A percentile compares a stretch with the other conserved stretches of the same genome.
These are phyloP conservation scores for Neolamprologus toae DNA, from an alignment of 2,113 vertebrate species.

Conservation along the genomic window DNA sequence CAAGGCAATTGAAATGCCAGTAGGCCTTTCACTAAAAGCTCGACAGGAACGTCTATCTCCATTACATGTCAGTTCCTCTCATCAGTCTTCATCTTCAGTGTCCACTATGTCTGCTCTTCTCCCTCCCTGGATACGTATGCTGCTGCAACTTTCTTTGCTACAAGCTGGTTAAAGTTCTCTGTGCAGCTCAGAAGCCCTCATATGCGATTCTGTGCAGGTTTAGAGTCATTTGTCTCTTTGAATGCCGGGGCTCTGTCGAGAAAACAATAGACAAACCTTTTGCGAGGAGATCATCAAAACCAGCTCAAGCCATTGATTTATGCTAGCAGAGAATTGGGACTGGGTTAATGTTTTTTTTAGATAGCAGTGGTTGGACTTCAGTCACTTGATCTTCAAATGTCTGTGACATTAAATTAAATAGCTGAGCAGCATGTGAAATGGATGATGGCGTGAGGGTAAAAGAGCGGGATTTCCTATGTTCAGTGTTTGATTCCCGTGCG, in stretches of 20 bases:
- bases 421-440: not conserved
- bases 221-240: conserved; percentile 10
- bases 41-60: not conserved
- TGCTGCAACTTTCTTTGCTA: not conserved
- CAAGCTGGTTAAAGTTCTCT: not conserved
- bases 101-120: not conserved
- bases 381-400: conserved; percentile 1
- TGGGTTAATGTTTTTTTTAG: not conserved
- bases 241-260: not conserved
- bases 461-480: conserved; percentile 32
- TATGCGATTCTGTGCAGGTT: not conserved
- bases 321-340: not conserved
- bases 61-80: not conserved
- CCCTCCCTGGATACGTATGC: not conserved
- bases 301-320: not conserved
- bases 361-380: not conserved
- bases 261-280: not conserved
- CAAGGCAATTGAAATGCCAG: conserved; percentile 8
- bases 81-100: conserved; percentile 23
- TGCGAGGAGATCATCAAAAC: not conserved
- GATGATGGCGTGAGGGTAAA: not conserved
- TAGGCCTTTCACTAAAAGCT: not conserved
- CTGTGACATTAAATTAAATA: conserved; percentile 20
- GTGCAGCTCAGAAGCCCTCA: not conserved
- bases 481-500: conserved; percentile 18